phyloP scores from a whole-genome alignment of 1,140 invertebrate genomes.

The Saccostrea cuccullata region DNA sequence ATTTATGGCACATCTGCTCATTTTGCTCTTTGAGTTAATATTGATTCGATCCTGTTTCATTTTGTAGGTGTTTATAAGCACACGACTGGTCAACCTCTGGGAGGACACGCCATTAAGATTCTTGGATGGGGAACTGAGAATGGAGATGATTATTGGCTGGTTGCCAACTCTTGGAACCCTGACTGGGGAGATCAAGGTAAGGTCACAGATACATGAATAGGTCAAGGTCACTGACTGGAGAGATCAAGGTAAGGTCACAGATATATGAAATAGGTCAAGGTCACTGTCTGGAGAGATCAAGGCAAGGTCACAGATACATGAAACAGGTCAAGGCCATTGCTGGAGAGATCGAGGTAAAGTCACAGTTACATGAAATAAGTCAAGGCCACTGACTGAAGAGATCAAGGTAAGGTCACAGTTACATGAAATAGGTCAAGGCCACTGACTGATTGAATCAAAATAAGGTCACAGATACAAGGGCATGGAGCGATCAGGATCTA shows the following conservation, averaged over 20 bases:
- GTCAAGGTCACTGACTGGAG: constrained; percentile 83
- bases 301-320: constrained; percentile 56
- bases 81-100: constrained; percentile 85
- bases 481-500: constrained; percentile 84
- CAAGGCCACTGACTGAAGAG: constrained; percentile 86
- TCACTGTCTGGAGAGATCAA: constrained; percentile 84
- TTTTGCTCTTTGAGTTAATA: not conserved
- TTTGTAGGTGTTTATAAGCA: constrained; percentile 90
- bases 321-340: constrained; percentile 29
- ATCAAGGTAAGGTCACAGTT: constrained; percentile 69
- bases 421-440: not conserved
- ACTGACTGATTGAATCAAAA: constrained; percentile 84
- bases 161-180: constrained; percentile 95
- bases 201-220: not conserved
- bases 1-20: no score
- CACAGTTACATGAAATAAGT: not conserved
- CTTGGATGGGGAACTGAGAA: constrained; percentile 93
- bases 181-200: constrained; percentile 87
- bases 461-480: constrained; percentile 40
- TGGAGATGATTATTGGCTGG: constrained; percentile 90
- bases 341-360: constrained; percentile 84
- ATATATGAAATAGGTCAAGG: not conserved
- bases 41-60: not conserved
- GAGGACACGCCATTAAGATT: constrained; percentile 94
- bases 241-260: constrained; percentile 73